These are phyloP conservation scores for Drosophila takahashii DNA, from an alignment of 1,140 invertebrate species.

Conservation along the genomic window DNA sequence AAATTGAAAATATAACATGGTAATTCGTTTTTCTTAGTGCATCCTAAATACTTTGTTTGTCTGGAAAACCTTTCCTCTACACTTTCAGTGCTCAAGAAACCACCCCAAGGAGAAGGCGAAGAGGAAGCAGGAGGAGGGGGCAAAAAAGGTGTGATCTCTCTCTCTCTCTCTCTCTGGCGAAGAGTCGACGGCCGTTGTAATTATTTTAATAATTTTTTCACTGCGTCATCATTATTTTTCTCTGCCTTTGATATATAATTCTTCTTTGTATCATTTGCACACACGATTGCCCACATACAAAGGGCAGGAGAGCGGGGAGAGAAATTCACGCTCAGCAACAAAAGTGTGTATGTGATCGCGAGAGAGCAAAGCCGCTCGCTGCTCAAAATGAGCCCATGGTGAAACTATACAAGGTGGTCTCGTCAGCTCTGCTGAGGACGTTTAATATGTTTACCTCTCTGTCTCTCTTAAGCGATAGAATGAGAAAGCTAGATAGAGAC, in stretches of 20 bases:
- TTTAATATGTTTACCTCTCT: too few species aligned
- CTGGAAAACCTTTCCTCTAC: constrained; percentile 72
- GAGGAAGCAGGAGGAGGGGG: background rate
- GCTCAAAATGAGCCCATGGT: constrained; percentile 24
- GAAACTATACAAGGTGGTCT: too few species aligned
- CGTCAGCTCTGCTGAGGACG: too few species aligned
- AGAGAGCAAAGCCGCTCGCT: constrained; percentile 10
- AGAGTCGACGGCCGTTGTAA: constrained; percentile 75
- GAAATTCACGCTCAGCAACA: constrained; percentile 57
- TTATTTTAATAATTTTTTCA: constrained; percentile 80
- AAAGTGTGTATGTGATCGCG: constrained; percentile 28
- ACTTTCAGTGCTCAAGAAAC: constrained; percentile 66
- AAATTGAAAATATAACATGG: too few species aligned
- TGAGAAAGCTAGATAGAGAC: too few species aligned
- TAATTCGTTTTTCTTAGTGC: background rate
- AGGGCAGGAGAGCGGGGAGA: constrained; percentile 17
- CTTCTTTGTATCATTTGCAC: constrained; percentile 82
- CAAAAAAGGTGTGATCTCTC: constrained; percentile 65
- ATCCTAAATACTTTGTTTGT: constrained; percentile 34
- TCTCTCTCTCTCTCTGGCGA: constrained; percentile 41
- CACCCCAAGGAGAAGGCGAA: constrained; percentile 43
- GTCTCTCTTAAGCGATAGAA: too few species aligned
- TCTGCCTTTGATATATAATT: constrained; percentile 82
- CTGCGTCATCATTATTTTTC: constrained; percentile 83
- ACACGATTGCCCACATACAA: constrained; percentile 68